Percentiles rank a stretch among this genome's conserved stretches.
These are phyloP conservation scores for Drosophila punjabiensis DNA, from an alignment of 1,140 invertebrate genomes.

Conservation along the genomic window DNA sequence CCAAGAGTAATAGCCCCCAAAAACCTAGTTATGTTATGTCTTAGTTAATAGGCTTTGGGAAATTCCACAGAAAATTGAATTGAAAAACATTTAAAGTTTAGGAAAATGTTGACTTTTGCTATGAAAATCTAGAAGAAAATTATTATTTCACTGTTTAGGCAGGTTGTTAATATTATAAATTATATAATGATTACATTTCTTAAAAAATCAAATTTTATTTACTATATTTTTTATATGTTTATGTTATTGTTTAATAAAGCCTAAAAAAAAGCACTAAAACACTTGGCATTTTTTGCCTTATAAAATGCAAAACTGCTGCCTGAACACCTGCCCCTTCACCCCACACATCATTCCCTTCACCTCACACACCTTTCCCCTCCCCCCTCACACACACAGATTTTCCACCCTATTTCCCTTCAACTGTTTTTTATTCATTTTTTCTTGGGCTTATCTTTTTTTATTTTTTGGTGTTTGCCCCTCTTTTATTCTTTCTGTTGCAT, in stretches of 20 bases:
- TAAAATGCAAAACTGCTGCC: not conserved
- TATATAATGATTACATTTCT: no score
- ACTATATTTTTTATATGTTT: no score
- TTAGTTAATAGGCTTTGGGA: not conserved
- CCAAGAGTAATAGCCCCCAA: not conserved
- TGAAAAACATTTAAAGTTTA: not conserved
- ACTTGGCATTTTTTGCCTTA: not conserved
- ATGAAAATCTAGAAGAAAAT: not conserved
- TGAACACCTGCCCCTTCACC: not conserved
- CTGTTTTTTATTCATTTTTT: conserved; percentile 8
- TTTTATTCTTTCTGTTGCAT: not conserved
- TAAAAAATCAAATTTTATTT: no score
- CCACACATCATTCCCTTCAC: not conserved
- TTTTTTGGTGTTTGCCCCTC: not conserved
- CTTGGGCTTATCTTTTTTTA: not conserved
- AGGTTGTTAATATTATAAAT: no score
- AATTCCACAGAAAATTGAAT: not conserved
- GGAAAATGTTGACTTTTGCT: no score
- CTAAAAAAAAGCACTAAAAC: not conserved
- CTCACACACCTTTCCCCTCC: not conserved
- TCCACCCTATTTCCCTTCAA: conserved; percentile 10
- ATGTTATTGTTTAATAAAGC: not conserved
- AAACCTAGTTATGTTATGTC: not conserved
- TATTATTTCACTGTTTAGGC: not conserved
- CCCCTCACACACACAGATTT: not conserved